These are phyloP conservation scores for Rhaphigaster nebulosa DNA, from an alignment of 2,888 invertebrate genomes.

Conservation along the genomic window DNA sequence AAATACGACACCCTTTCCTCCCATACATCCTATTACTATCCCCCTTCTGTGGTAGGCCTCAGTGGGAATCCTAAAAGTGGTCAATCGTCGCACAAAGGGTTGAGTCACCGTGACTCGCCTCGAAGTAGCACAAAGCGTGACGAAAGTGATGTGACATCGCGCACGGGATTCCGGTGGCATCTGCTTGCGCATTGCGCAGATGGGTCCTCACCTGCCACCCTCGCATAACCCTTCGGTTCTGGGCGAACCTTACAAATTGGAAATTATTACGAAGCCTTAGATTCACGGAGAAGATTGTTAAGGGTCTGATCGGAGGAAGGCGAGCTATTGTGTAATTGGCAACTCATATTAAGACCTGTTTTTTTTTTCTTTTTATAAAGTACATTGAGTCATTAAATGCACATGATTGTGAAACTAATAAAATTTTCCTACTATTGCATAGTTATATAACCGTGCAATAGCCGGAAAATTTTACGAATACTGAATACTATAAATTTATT, in stretches of 20 bases:
- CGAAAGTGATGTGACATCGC: background rate
- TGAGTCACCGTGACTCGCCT: background rate
- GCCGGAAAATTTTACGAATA: too few species aligned
- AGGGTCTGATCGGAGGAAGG: background rate
- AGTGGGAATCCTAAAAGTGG: conserved; percentile 6
- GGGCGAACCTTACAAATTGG: too few species aligned
- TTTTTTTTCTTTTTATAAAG: background rate
- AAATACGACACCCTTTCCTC: background rate
- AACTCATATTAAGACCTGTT: background rate
- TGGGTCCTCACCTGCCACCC: conserved; percentile 33
- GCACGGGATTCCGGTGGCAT: background rate
- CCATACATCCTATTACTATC: background rate
- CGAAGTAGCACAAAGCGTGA: background rate
- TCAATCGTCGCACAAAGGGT: background rate
- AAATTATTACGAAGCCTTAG: background rate
- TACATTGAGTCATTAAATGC: background rate
- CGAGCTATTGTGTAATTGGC: background rate
- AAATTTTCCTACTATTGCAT: too few species aligned
- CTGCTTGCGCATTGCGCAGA: conserved; percentile 1
- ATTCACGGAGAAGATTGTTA: background rate
- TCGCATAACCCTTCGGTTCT: background rate
- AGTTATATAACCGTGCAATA: background rate
- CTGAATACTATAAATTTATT: too few species aligned
- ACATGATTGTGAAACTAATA: background rate
- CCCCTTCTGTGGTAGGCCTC: background rate